Base-by-base conservation (phyloP, 2,113 vertebrate genomes). In the Myiagra hebetior region DNA sequence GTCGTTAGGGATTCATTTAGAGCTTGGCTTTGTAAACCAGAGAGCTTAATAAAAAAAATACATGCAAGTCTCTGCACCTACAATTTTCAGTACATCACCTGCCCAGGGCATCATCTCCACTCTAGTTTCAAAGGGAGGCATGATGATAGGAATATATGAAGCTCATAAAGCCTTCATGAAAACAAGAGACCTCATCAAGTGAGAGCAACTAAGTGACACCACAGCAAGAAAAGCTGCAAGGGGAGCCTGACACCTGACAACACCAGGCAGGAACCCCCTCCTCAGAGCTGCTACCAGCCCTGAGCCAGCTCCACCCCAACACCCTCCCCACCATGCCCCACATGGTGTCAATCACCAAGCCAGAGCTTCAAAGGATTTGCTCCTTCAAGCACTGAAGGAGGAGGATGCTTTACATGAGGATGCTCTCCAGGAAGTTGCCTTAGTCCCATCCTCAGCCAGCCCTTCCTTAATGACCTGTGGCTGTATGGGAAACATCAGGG, bases 321-420 rank as follows among this genome's bases (percentile, higher is more conserved):
- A 14, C 67, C 7, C 16, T 69, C n/a, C n/a, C 26, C 30, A 16
- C 23, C 10, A 18, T 35, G 17, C 21, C 49, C 22, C 8, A 39
- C 13, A 16, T 0, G 3, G 9, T 5, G 27, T 7, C 18, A 39
- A 7, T 33, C 46, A 63, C n/a, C 30, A 42, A 28, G 27, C 12
- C 30, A 53, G 19, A 46, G 12, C 49, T 47, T n/a, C 60, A 10
- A 59, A 75, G 27, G 30, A 22, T 30, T 64, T 68, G 7, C 11
- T 91, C 56, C 27, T 69, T 41, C 31, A 55, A 41, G 44, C 9
- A 8, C 0, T 73, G 52, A 37, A 37, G 23, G 57, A 35, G 1
- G 23, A 53, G 14, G 50, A 33, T 65, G 73, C 13, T 72, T 56
- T 44, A 39, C 18, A n/a, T 1, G 26, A 52, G 10, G 55, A 35